Percentiles rank a stretch among this genome's conserved stretches.
phyloP scores from a whole-genome alignment of 2,888 invertebrate species.

The Diplazon laetatorius region DNA sequence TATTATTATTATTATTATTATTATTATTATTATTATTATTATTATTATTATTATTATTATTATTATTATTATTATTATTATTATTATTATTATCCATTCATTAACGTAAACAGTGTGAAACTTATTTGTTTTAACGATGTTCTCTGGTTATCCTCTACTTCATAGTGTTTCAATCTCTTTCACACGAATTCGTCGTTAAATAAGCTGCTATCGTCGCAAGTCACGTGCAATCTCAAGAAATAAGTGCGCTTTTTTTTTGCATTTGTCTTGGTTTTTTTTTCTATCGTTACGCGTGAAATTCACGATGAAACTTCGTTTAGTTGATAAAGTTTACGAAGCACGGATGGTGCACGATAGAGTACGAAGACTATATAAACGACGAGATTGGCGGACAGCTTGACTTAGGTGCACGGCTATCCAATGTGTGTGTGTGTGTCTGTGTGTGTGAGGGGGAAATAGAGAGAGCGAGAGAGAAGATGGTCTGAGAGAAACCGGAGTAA shows the following conservation, averaged over 20 bases:
- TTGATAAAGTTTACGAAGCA: slow-evolving; percentile 19
- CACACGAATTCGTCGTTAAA: neutral
- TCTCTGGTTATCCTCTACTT: neutral
- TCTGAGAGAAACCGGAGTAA: slow-evolving; percentile 54
- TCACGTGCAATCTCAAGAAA: slow-evolving; percentile 16
- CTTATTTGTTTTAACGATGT: slow-evolving; percentile 33
- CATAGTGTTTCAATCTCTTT: neutral
- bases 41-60: too few relatives aligned
- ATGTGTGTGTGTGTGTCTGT: neutral
- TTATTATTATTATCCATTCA: too few relatives aligned
- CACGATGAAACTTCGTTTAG: slow-evolving; percentile 33
- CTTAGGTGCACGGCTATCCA: slow-evolving; percentile 32
- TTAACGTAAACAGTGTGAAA: too few relatives aligned
- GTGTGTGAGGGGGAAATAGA: slow-evolving; percentile 3
- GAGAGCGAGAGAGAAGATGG: slow-evolving; percentile 50
- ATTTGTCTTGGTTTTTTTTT: slow-evolving; percentile 4
- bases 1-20: too few relatives aligned
- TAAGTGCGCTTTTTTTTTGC: too few relatives aligned
- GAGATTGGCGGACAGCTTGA: slow-evolving; percentile 52
- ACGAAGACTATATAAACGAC: slow-evolving; percentile 12
- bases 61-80: too few relatives aligned
- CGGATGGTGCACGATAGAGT: neutral
- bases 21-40: too few relatives aligned
- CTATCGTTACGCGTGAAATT: slow-evolving; percentile 2
- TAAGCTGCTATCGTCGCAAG: neutral